A percentile compares a stretch with the other conserved stretches of the same genome.
Conservation (phyloP, 2,797 vertebrate species). For the Limnodromus scolopaceus region DNA sequence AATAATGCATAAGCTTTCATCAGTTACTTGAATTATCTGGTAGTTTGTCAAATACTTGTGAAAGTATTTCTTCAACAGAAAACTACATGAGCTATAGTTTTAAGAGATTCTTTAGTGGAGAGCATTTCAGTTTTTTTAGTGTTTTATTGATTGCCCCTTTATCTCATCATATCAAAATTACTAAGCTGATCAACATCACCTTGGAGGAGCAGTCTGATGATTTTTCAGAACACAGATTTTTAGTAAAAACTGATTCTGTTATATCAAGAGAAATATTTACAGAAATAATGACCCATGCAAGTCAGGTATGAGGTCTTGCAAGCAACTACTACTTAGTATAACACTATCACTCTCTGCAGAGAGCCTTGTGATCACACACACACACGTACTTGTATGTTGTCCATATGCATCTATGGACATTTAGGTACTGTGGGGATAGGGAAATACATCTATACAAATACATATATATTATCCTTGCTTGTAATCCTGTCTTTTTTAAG, state of each 20-base stretch:
- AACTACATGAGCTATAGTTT: not conserved
- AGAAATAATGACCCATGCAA: not conserved
- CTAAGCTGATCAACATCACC: not conserved
- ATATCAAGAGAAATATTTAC: not conserved
- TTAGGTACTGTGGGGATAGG: not conserved
- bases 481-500: not conserved
- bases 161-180: constrained; percentile 12
- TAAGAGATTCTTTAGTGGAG: not conserved
- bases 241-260: not conserved
- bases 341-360: not conserved
- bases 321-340: not conserved
- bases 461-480: not conserved
- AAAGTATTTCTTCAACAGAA: not conserved
- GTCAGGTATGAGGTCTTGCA: not conserved
- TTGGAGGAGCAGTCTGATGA: not conserved
- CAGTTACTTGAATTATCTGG: not conserved
- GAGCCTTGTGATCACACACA: accelerated
- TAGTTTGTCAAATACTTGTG: not conserved
- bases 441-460: not conserved
- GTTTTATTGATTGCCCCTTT: not conserved
- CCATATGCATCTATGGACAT: not conserved
- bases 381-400: not conserved
- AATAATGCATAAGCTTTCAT: not conserved
- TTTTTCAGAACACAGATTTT: not conserved
- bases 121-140: not conserved